Conservation (phyloP, 1,140 invertebrate species). For the Achatina immaculata region DNA sequence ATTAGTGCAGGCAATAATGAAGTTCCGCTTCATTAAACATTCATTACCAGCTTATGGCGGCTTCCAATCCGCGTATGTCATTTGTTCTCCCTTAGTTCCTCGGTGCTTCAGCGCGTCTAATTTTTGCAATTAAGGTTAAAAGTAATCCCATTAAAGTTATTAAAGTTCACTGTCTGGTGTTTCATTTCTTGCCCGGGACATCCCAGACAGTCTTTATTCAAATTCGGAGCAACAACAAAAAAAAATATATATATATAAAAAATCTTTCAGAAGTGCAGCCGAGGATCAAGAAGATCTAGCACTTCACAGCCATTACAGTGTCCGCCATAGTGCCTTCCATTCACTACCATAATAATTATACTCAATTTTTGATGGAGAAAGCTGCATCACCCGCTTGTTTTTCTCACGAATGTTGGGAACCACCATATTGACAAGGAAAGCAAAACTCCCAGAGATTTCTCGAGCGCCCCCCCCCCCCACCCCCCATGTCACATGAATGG, state of each 20-base stretch:
- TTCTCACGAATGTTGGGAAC: constrained; percentile 24
- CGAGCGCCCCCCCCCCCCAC: no score
- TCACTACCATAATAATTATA: constrained; percentile 29
- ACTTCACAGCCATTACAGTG: background rate
- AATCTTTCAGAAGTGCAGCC: background rate
- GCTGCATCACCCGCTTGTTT: constrained; percentile 27
- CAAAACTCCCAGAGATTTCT: constrained; percentile 10
- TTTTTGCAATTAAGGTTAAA: no score
- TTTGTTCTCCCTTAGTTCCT: no score
- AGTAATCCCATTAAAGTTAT: background rate
- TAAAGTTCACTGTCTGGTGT: background rate
- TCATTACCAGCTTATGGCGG: no score
- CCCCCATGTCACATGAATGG: constrained; percentile 14
- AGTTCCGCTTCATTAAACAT: no score
- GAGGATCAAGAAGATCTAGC: no score
- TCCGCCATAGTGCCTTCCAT: background rate
- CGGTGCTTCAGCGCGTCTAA: no score
- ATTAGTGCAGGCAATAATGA: no score
- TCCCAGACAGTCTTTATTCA: no score
- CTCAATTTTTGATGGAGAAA: constrained; percentile 29
- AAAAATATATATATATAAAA: background rate
- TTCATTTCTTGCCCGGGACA: background rate
- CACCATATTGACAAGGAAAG: background rate
- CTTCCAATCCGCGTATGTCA: no score
- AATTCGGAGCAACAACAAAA: no score